phyloP scores from a whole-genome alignment of 92 coral and sea anemone genomes.

The Montipora capitata region DNA sequence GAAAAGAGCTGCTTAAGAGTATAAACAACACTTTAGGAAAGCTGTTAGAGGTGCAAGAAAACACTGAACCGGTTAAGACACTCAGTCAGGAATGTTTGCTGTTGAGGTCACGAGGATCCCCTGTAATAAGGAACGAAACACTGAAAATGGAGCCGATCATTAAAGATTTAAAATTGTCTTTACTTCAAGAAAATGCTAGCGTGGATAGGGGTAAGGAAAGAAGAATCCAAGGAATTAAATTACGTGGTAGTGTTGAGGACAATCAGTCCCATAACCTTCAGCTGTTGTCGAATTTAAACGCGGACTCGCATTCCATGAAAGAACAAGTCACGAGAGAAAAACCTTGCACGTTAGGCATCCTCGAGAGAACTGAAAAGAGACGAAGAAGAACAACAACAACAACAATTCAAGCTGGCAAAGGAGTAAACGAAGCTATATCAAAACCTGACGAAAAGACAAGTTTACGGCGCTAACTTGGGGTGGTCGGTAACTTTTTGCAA shows the following conservation, averaged over 20 bases:
- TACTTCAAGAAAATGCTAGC: conserved; percentile 32
- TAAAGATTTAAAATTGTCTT: conserved; percentile 12
- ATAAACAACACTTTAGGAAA: conserved; percentile 51
- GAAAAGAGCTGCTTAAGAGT: conserved; percentile 36
- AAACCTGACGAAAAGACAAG: neutral
- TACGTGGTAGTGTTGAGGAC: conserved; percentile 35
- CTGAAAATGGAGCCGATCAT: neutral
- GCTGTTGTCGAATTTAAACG: neutral
- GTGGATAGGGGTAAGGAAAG: conserved; percentile 23
- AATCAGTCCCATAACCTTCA: conserved; percentile 3
- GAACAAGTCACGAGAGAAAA: conserved; percentile 6
- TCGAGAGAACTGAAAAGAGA: conserved; percentile 1
- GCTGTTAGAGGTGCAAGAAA: conserved; percentile 43
- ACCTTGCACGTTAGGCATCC: neutral
- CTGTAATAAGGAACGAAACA: neutral
- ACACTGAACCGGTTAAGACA: conserved; percentile 15
- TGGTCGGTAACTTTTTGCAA: no score
- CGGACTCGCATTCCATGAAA: conserved; percentile 27
- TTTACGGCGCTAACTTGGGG: neutral
- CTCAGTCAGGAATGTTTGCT: conserved; percentile 23
- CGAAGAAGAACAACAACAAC: conserved; percentile 31
- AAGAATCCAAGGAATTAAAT: conserved; percentile 5
- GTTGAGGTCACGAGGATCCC: conserved; percentile 18
- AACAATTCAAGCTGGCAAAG: neutral
- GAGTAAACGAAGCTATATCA: neutral